Evolutionary conservation across 2,113 vertebrate genomes (phyloP), one percentile per base, ranked within the genome.

Genomic region (Ameiurus melas): DNA sequence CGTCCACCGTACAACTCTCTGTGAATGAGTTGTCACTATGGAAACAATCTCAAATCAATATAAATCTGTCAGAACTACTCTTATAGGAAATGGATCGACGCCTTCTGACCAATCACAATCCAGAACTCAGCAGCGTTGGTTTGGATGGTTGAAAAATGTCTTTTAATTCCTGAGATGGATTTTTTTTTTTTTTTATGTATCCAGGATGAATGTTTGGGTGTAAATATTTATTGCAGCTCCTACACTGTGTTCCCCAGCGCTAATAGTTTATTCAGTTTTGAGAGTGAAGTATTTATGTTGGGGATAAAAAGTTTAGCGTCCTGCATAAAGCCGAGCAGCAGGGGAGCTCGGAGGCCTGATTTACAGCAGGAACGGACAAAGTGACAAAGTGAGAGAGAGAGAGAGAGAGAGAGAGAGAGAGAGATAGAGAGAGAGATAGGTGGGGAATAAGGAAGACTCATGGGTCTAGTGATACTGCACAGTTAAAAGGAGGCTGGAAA

Each of bases 281-380:
- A 51, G 20, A 16, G 43, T 78, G 75, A 78, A 51, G 43, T 78
- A 51, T 51, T 78, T 78, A 78, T 78, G 75, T 78, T 51, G 12
- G 20, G 71, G 43, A 51, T 78, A 78, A 51, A 78, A 78, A 27
- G 75, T 78, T 78, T 78, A 51, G 75, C 43, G 25, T 78, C 75
- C 75, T 78, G 75, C 75, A 78, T 51, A 78, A 78, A 27, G 75
- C 22, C 4, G 43, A 78, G 75, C 75, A 51, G 43, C 75, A 51
- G 43, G 43, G 43, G 43, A 51, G 75, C 22, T 51, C 43, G 5
- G 43, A 51, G 12, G 25, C 10, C 43, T 78, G 75, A 78, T 78
- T 78, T 78, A 78, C 43, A 78, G 75, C 43, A 25, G 22, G 30
- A 58, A 36, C 79, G 36, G 55, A 7, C n/a, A 22, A 66, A 66